Evolutionary conservation across 2,888 invertebrate species (phyloP).

Genomic region (Hedychridium roseum): DNA sequence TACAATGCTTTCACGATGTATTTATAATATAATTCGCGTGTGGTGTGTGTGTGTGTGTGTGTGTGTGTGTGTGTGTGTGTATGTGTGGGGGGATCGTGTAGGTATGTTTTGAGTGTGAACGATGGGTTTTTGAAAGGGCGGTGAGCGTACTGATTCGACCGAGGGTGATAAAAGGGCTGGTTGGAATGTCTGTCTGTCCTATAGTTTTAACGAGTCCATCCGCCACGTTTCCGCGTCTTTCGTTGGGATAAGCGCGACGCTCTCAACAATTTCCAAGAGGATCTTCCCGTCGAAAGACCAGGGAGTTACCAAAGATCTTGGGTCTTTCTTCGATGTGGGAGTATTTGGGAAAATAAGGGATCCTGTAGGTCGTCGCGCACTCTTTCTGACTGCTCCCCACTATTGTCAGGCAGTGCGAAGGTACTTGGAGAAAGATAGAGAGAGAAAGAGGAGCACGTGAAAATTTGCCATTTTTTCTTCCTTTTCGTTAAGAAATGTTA

Average conservation of each 20-base stretch:
- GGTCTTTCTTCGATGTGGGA: conserved; percentile 20
- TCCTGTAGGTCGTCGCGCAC: too few species aligned
- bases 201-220: not conserved
- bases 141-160: conserved; percentile 42
- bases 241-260: conserved; percentile 15
- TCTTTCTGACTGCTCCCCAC: too few species aligned
- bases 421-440: conserved; percentile 38
- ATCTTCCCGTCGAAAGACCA: conserved; percentile 5
- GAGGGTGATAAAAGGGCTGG: conserved; percentile 33
- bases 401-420: too few species aligned
- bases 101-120: too few species aligned
- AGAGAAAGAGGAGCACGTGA: conserved; percentile 51
- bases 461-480: conserved; percentile 61
- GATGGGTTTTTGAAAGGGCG: conserved; percentile 15
- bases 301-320: too few species aligned
- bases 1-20: conserved; percentile 51
- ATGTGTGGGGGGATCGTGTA: too few species aligned
- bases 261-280: conserved; percentile 29
- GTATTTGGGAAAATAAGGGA: conserved; percentile 13
- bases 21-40: conserved; percentile 44
- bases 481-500: conserved; percentile 61
- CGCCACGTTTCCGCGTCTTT: not conserved
- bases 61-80: too few species aligned
- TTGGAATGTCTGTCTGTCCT: conserved; percentile 60
- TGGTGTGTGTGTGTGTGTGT: too few species aligned